Evolutionary conservation across 2,888 invertebrate genomes (phyloP).

Genomic region (Acanthosoma haemorrhoidale): DNA sequence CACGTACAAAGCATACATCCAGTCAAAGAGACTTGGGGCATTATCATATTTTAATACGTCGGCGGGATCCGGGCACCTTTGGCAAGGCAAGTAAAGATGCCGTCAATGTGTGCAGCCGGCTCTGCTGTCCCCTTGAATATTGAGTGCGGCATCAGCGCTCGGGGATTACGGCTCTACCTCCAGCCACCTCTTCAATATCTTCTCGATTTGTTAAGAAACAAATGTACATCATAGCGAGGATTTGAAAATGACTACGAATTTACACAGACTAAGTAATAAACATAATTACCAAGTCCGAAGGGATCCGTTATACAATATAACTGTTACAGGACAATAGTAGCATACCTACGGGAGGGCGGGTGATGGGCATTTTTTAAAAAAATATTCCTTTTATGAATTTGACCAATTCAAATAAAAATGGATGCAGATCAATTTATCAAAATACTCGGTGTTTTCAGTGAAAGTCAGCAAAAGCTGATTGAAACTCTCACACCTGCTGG

Average conservation of each 20-base stretch:
- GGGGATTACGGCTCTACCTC: too few species aligned
- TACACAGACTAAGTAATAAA: too few species aligned
- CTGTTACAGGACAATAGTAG: too few species aligned
- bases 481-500: background rate
- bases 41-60: conserved; percentile 17
- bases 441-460: background rate
- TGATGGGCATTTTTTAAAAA: too few species aligned
- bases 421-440: background rate
- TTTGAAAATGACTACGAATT: too few species aligned
- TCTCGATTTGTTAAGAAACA: too few species aligned
- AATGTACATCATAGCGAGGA: too few species aligned
- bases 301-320: too few species aligned
- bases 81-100: background rate
- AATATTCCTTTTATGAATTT: background rate
- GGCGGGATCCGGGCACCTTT: background rate
- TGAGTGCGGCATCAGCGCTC: too few species aligned
- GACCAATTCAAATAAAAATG: background rate
- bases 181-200: too few species aligned
- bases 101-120: background rate
- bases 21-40: background rate
- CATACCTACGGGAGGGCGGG: too few species aligned
- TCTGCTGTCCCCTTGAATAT: background rate
- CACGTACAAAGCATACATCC: conserved; percentile 16
- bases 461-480: background rate
- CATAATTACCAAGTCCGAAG: too few species aligned